Evolutionary conservation across 2,888 invertebrate genomes (phyloP).

Genomic region (Apodemia zela): DNA sequence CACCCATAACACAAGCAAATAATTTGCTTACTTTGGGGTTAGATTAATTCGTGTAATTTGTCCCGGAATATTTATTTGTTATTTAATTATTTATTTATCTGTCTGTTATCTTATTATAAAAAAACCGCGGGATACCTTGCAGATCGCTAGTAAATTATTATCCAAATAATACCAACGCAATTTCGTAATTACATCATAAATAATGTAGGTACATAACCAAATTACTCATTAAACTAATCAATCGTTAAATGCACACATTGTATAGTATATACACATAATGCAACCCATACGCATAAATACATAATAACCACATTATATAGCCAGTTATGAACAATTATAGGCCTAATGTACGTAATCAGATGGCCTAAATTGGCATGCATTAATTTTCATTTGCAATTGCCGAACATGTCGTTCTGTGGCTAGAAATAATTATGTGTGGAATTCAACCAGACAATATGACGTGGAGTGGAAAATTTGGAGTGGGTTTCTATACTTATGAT

Average conservation of each 20-base stretch:
- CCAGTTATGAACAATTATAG: neutral
- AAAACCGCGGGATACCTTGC: too few species aligned
- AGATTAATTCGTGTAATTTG: too few species aligned
- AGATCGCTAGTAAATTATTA: neutral
- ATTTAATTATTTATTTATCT: too few species aligned
- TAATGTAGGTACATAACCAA: neutral
- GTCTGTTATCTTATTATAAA: too few species aligned
- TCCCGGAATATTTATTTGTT: too few species aligned
- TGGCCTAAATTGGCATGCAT: conserved; percentile 51
- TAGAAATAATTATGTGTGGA: conserved; percentile 73
- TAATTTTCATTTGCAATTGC: conserved; percentile 60
- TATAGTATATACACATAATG: conserved; percentile 17
- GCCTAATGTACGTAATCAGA: conserved; percentile 18
- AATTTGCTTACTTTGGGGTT: too few species aligned
- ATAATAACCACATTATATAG: conserved; percentile 12
- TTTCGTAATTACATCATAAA: neutral
- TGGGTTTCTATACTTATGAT: conserved; percentile 6
- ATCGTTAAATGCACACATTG: neutral
- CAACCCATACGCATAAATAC: conserved; percentile 10
- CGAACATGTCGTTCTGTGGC: conserved; percentile 55
- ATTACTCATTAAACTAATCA: conserved; percentile 2
- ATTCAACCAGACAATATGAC: conserved; percentile 58
- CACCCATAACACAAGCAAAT: too few species aligned
- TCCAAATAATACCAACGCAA: neutral
- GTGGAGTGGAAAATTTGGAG: conserved; percentile 26